phyloP scores from a whole-genome alignment of 1,140 invertebrate species.

The Camponotus floridanus region DNA sequence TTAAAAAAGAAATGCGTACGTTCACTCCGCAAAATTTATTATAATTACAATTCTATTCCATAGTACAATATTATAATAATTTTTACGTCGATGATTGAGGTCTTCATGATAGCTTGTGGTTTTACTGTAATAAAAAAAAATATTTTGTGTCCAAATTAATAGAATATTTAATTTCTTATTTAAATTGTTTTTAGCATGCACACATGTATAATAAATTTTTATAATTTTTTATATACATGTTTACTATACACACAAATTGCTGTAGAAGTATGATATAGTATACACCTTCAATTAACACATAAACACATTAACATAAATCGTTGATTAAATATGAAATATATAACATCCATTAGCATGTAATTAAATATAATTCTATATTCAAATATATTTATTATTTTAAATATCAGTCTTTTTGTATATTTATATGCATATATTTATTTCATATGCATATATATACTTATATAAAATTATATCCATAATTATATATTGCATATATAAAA shows the following conservation, averaged over 20 bases:
- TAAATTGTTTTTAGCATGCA: conserved; percentile 59
- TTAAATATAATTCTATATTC: background rate
- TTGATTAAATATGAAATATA: conserved; percentile 1
- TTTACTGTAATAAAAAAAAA: conserved; percentile 82
- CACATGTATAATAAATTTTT: conserved; percentile 14
- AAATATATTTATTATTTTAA: background rate
- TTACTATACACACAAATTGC: background rate
- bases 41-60: conserved; percentile 72
- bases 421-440: background rate
- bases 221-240: background rate
- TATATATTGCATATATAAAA: too few relatives aligned
- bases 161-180: conserved; percentile 49
- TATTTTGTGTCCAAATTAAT: conserved; percentile 62
- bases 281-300: background rate
- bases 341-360: background rate
- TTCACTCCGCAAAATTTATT: conserved; percentile 80
- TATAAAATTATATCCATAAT: too few relatives aligned
- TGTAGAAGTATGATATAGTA: background rate
- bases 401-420: background rate
- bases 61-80: conserved; percentile 79
- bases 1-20: conserved; percentile 63
- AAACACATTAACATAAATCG: conserved; percentile 17
- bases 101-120: conserved; percentile 74
- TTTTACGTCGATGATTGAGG: conserved; percentile 74
- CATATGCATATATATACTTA: background rate